phyloP scores from a whole-genome alignment of 1,140 invertebrate genomes.

The Drosophila suzukii region DNA sequence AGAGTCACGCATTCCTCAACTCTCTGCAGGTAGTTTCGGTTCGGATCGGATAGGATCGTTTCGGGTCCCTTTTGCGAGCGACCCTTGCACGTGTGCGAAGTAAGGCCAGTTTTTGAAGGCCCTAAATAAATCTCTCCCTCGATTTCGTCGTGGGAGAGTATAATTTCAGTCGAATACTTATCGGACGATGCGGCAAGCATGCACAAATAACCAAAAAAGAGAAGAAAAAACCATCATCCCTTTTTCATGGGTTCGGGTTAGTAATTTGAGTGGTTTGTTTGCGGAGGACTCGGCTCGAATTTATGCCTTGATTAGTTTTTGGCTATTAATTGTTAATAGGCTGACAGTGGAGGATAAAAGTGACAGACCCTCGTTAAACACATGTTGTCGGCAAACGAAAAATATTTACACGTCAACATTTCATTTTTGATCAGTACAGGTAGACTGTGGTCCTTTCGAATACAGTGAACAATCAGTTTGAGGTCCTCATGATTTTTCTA shows the following conservation, averaged over 20 bases:
- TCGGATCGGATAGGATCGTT: background rate
- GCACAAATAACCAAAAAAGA: constrained; percentile 18
- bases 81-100: constrained; percentile 64
- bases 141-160: constrained; percentile 66
- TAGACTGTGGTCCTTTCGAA: constrained; percentile 11
- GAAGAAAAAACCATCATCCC: constrained; percentile 18
- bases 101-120: constrained; percentile 27
- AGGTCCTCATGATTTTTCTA: background rate
- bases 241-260: constrained; percentile 29
- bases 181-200: constrained; percentile 53
- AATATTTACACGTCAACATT: constrained; percentile 51
- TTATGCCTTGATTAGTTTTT: constrained; percentile 69
- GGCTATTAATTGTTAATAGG: constrained; percentile 64
- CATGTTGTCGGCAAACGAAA: constrained; percentile 62
- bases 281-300: constrained; percentile 50
- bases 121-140: constrained; percentile 53
- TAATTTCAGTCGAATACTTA: constrained; percentile 58
- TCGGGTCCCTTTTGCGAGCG: constrained; percentile 12
- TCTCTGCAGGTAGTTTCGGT: constrained; percentile 47
- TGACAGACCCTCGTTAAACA: constrained; percentile 78
- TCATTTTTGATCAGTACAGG: constrained; percentile 41
- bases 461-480: constrained; percentile 15
- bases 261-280: constrained; percentile 58
- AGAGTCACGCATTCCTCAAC: constrained; percentile 56
- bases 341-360: constrained; percentile 54